Conservation (phyloP, 2,888 invertebrate genomes). For the Nebria salina region DNA sequence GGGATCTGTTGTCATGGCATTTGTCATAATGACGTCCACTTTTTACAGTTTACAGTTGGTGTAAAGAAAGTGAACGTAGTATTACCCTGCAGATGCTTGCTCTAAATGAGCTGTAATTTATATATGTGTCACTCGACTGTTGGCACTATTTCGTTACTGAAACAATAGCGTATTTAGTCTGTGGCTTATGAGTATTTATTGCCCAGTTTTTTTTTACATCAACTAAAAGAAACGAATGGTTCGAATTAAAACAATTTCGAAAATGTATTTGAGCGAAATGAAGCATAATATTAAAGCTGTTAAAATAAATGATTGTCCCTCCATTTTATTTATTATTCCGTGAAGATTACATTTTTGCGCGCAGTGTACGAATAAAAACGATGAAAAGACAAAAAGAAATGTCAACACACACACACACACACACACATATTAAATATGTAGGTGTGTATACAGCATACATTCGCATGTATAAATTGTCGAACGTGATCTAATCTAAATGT, state of each 20-base stretch:
- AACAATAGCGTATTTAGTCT: too few relatives aligned
- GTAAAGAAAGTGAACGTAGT: neutral
- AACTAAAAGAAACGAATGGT: too few relatives aligned
- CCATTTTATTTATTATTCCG: neutral
- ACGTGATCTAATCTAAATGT: constrained; percentile 46
- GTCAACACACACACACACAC: neutral
- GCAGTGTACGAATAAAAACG: neutral
- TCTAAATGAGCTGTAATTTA: too few relatives aligned
- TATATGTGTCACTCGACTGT: too few relatives aligned
- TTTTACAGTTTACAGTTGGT: neutral
- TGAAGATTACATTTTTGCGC: neutral
- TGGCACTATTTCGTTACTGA: too few relatives aligned
- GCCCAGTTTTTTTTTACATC: too few relatives aligned
- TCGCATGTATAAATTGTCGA: constrained; percentile 26
- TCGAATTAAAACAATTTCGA: too few relatives aligned
- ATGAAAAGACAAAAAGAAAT: neutral
- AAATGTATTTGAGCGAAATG: too few relatives aligned
- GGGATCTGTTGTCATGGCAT: neutral
- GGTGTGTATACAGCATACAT: neutral
- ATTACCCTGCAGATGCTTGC: too few relatives aligned
- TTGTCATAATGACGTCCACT: neutral
- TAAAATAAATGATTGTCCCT: neutral
- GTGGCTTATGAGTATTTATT: too few relatives aligned
- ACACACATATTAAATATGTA: too few relatives aligned
- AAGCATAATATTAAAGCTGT: neutral